Conservation (phyloP, 2,888 invertebrate genomes). For the Andrena praecox region DNA sequence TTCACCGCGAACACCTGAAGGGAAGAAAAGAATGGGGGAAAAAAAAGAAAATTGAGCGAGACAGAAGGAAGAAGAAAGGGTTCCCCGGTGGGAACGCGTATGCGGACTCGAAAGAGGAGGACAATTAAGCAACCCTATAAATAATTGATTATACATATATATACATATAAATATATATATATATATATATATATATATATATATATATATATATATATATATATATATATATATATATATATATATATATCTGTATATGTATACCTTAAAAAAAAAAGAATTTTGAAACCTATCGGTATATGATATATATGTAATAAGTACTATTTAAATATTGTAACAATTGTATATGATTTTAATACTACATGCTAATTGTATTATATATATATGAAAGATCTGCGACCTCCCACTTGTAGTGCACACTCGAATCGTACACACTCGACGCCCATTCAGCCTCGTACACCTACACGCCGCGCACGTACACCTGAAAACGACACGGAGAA, state of each 20-base stretch:
- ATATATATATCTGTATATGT: constrained; percentile 82
- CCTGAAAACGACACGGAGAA: not conserved
- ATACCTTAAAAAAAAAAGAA: constrained; percentile 71
- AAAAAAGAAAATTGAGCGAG: not conserved
- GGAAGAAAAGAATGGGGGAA: not conserved
- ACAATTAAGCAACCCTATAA: constrained; percentile 82
- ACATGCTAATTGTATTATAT: constrained; percentile 85
- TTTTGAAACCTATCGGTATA: constrained; percentile 81
- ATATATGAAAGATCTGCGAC: constrained; percentile 83
- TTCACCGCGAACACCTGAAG: not conserved
- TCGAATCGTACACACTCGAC: constrained; percentile 40
- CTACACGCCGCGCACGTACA: not conserved
- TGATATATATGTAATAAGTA: constrained; percentile 84
- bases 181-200: constrained; percentile 69
- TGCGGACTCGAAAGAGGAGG: constrained; percentile 60
- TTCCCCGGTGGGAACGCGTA: constrained; percentile 41
- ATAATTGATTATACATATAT: constrained; percentile 82
- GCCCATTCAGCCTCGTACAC: constrained; percentile 1
- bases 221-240: no score
- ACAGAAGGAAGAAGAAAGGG: constrained; percentile 8
- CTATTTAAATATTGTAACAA: constrained; percentile 85
- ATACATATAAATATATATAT: constrained; percentile 74
- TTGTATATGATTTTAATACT: constrained; percentile 85
- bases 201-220: constrained; percentile 79
- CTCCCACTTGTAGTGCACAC: constrained; percentile 84